Percentiles rank a stretch among this genome's conserved stretches.
These are phyloP conservation scores for Turnix velox DNA, from an alignment of 2,113 vertebrate genomes.

Conservation along the genomic window DNA sequence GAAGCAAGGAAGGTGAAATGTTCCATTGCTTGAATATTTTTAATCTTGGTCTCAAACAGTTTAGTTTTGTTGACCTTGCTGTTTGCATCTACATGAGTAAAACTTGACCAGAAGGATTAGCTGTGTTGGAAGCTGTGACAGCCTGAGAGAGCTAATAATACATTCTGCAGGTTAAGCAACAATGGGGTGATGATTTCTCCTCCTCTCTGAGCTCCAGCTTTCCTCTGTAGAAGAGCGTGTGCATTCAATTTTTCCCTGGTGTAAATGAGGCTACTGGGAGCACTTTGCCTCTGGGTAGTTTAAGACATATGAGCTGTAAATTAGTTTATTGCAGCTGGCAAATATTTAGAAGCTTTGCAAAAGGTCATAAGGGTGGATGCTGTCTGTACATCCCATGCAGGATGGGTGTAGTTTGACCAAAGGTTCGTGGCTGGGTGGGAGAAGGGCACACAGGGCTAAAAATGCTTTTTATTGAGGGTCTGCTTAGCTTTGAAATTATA, in stretches of 20 bases:
- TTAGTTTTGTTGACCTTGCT: not conserved
- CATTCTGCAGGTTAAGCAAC: not conserved
- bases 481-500: not conserved
- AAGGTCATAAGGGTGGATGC: not conserved
- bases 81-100: not conserved
- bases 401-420: constrained; percentile 11
- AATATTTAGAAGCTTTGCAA: constrained; percentile 1
- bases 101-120: not conserved
- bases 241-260: not conserved
- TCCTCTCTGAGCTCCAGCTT: not conserved
- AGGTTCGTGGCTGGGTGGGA: not conserved
- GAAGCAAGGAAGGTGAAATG: not conserved
- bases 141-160: not conserved
- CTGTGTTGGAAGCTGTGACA: not conserved
- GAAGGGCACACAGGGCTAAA: not conserved
- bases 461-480: not conserved
- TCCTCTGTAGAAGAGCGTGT: not conserved
- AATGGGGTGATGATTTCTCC: not conserved
- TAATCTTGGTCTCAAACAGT: not conserved
- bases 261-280: constrained; percentile 22
- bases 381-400: not conserved
- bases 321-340: constrained; percentile 51
- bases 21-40: not conserved
- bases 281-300: constrained; percentile 29
- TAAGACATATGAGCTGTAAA: constrained; percentile 15